Percentiles rank a stretch among this genome's conserved stretches.
Conservation (phyloP, 2,888 invertebrate species). For the Hyppa rectilinea region DNA sequence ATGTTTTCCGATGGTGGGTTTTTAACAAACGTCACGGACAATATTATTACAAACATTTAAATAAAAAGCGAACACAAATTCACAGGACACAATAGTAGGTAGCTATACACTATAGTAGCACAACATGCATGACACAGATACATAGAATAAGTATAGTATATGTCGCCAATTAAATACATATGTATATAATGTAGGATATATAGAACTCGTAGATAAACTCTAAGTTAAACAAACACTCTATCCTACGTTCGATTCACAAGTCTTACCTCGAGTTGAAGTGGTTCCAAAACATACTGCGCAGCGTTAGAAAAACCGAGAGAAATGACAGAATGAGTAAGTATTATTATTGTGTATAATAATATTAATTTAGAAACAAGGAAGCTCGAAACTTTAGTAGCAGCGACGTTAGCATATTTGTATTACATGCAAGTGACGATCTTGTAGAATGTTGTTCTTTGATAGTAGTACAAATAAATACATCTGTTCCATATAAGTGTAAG, state of each 20-base stretch:
- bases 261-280: conserved; percentile 99
- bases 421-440: conserved; percentile 84
- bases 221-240: conserved; percentile 73
- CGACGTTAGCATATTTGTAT: conserved; percentile 68
- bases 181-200: conserved; percentile 65
- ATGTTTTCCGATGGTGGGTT: conserved; percentile 19
- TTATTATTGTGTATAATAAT: conserved; percentile 79
- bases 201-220: conserved; percentile 60
- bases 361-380: conserved; percentile 82
- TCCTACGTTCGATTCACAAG: conserved; percentile 78
- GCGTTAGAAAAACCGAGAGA: conserved; percentile 94
- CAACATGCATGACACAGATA: conserved; percentile 72
- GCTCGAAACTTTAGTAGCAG: conserved; percentile 65
- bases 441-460: conserved; percentile 63
- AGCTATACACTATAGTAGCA: conserved; percentile 78
- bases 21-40: conserved; percentile 65
- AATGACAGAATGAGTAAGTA: conserved; percentile 90
- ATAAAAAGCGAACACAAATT: conserved; percentile 91
- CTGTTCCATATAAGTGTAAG: conserved; percentile 73
- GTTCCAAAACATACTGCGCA: conserved; percentile 99
- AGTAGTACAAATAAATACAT: conserved; percentile 71
- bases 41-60: conserved; percentile 70
- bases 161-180: conserved; percentile 63
- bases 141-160: conserved; percentile 57
- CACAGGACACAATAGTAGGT: conserved; percentile 91